Percentiles rank a stretch among this genome's conserved stretches.
phyloP scores from a whole-genome alignment of 2,888 invertebrate species.

The Cordylochernes scorpioides region DNA sequence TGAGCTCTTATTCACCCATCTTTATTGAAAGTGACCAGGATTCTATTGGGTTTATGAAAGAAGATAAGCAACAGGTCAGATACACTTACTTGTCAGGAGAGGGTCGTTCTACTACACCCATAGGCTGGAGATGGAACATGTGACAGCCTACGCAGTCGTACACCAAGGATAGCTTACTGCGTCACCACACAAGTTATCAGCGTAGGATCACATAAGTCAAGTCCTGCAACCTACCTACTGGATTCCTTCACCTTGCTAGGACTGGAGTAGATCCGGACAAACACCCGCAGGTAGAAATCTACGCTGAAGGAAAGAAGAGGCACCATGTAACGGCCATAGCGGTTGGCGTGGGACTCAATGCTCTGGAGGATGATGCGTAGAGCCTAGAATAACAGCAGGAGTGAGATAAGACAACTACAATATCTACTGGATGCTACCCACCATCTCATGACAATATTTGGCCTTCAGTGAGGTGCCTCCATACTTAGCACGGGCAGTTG shows the following conservation, averaged over 20 bases:
- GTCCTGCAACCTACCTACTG: constrained; percentile 33
- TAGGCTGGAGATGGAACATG: constrained; percentile 41
- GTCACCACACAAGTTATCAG: constrained; percentile 1
- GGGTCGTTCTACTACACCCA: constrained; percentile 35
- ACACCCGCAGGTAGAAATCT: constrained; percentile 86
- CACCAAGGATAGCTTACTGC: constrained; percentile 54
- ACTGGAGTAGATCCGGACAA: constrained; percentile 54
- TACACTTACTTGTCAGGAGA: not conserved
- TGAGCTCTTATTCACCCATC: too few species aligned
- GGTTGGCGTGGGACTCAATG: constrained; percentile 69
- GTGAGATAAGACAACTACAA: not conserved
- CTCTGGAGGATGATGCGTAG: constrained; percentile 69
- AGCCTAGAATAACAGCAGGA: constrained; percentile 31
- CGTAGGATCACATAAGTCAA: constrained; percentile 1
- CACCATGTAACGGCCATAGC: constrained; percentile 69
- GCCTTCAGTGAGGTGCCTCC: constrained; percentile 60
- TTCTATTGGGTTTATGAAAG: too few species aligned
- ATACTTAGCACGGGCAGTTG: constrained; percentile 77
- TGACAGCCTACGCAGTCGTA: constrained; percentile 78
- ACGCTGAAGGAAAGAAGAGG: constrained; percentile 71
- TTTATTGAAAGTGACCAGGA: not conserved
- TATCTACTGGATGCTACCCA: constrained; percentile 18
- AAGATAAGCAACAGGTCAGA: not conserved
- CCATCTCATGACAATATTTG: constrained; percentile 83
- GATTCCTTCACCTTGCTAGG: constrained; percentile 59